These are phyloP conservation scores for Forpus xanthops DNA, from an alignment of 2,797 vertebrate genomes.

Conservation along the genomic window DNA sequence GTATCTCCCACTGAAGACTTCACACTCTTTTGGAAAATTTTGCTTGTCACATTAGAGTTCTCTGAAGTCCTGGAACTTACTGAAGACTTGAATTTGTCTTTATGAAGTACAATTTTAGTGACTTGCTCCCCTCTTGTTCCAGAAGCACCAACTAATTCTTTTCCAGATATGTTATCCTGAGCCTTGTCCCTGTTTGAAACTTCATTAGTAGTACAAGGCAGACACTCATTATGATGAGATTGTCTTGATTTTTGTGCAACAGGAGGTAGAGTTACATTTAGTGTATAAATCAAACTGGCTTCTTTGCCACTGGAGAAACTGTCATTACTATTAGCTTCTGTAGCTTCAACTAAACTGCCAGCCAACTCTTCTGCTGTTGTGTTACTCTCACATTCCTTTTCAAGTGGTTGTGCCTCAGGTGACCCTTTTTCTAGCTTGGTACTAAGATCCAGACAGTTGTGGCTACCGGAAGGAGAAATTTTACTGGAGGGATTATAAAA, in stretches of 20 bases:
- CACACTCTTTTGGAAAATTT: neutral
- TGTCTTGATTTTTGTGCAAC: conserved; percentile 29
- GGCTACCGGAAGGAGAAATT: neutral
- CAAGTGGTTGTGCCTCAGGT: neutral
- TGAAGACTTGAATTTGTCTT: neutral
- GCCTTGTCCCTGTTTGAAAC: neutral
- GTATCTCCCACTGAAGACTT: neutral
- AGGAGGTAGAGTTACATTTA: neutral
- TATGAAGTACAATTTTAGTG: neutral
- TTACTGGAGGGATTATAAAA: neutral
- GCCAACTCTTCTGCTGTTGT: neutral
- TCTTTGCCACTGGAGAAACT: conserved; percentile 2
- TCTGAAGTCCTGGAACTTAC: neutral
- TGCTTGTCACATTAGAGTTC: neutral
- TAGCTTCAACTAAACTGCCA: neutral
- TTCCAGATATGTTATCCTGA: conserved; percentile 40
- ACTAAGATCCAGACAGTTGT: neutral
- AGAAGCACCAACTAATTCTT: conserved; percentile 27
- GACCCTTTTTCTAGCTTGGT: neutral
- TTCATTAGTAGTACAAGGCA: neutral
- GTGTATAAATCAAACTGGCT: neutral
- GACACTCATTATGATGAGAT: neutral
- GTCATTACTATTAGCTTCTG: neutral
- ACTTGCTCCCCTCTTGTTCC: neutral
- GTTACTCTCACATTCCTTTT: neutral